These are phyloP conservation scores for Encarsia formosa DNA, from an alignment of 2,888 invertebrate species.

Conservation along the genomic window DNA sequence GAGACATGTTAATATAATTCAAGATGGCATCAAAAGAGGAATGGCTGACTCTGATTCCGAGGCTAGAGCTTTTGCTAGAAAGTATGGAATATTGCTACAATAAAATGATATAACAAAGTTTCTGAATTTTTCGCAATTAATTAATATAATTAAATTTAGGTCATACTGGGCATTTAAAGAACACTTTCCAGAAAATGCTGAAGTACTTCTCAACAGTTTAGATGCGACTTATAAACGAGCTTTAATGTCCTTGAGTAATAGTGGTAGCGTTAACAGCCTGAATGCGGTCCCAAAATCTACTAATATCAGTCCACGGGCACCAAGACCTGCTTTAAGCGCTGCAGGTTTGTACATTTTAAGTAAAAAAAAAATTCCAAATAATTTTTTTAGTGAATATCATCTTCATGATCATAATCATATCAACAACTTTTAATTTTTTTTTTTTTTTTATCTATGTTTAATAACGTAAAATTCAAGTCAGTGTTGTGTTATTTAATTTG, in stretches of 20 bases:
- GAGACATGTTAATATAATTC: conserved; percentile 69
- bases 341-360: conserved; percentile 52
- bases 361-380: too few relatives aligned
- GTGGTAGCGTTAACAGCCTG: conserved; percentile 56
- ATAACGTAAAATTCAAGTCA: neutral
- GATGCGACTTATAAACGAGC: conserved; percentile 73
- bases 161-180: conserved; percentile 88
- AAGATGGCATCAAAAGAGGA: conserved; percentile 81
- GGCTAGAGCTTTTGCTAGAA: conserved; percentile 76
- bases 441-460: neutral
- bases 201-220: conserved; percentile 73
- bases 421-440: neutral
- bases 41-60: conserved; percentile 91
- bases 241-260: conserved; percentile 59
- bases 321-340: conserved; percentile 49
- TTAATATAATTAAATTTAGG: too few relatives aligned
- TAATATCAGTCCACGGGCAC: conserved; percentile 48
- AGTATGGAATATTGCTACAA: too few relatives aligned
- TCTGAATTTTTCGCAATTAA: too few relatives aligned
- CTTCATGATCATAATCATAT: conserved; percentile 3
- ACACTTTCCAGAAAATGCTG: conserved; percentile 88
- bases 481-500: neutral
- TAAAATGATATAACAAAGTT: too few relatives aligned
- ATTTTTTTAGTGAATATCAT: neutral
- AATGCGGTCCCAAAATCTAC: conserved; percentile 49